phyloP scores from a whole-genome alignment of 2,113 vertebrate genomes.

The Podarcis muralis region DNA sequence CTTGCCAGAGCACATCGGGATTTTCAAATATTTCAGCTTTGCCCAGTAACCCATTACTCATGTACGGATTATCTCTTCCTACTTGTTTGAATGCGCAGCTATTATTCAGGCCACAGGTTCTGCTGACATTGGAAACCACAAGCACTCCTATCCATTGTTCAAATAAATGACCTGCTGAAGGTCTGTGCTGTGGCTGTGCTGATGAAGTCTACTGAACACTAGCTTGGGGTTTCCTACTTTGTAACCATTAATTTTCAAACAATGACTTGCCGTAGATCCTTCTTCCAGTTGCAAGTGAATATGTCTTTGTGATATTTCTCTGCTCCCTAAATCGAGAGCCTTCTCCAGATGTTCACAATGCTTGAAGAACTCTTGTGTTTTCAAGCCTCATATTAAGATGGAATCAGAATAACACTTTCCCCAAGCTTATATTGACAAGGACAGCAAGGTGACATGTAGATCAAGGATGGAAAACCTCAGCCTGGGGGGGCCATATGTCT shows the following conservation, averaged over 20 bases:
- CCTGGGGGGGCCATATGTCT: not conserved
- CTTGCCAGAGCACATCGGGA: not conserved
- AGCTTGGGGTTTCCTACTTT: not conserved
- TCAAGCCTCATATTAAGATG: not conserved
- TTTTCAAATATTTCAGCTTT: not conserved
- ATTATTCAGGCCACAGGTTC: not conserved
- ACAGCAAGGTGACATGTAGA: not conserved
- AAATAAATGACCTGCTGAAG: conserved; percentile 3
- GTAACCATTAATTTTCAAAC: not conserved
- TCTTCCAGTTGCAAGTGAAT: not conserved
- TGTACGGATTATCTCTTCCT: not conserved
- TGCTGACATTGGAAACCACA: conserved; percentile 11
- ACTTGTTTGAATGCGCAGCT: not conserved
- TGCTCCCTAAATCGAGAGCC: fast-evolving
- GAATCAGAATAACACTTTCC: not conserved
- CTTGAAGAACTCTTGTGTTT: fast-evolving
- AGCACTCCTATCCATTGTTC: not conserved
- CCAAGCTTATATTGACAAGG: too few species aligned
- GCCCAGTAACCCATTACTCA: not conserved
- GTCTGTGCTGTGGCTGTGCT: not conserved
- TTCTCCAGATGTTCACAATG: too few species aligned
- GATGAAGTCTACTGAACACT: not conserved
- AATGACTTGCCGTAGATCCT: not conserved
- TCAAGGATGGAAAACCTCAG: not conserved
- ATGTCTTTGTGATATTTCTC: fast-evolving